Base-by-base conservation (phyloP, 2,888 invertebrate species). In the Leistus spinibarbis region DNA sequence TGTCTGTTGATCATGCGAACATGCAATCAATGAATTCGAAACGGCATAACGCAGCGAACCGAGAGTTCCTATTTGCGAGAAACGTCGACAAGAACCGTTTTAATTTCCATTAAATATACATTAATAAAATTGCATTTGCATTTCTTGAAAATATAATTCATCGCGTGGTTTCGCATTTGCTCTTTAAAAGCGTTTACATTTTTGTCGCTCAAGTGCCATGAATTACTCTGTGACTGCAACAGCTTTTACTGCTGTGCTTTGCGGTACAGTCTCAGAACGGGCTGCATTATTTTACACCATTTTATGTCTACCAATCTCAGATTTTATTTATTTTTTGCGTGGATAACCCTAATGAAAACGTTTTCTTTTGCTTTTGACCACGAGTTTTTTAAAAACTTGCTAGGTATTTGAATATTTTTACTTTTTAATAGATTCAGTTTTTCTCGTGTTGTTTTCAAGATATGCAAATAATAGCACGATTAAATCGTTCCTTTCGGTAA, bases 71-170 rank as follows among this genome's bases (percentile, higher is more conserved):
- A 57, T 40, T 72, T 65, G 73, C 73, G 40, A 62, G 67, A 40
- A 40, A 2, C 40, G 5, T 10, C 40, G 40, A 53, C 62, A 3
- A 53, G 56, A 5, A 65, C 57, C 57, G 24, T 73, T 73, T 73
- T 73, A 67, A 67, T 67, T 62, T 73, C 73, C 73, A 73, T 73
- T 62, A 73, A 73, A 73, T 73, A 73, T 73, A 67, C 73, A 73
- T 73, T 73, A 73, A 73, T 73, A 73, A 73, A 73, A 73, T 73
- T 67, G 73, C 73, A 73, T 73, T 73, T 67, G 67, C 73, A 72
- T 72, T 72, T 66, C 62, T 60, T 66, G 66, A 66, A 54, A 66
- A 54, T 53, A 66, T 66, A 64, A 64, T 27, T 64, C 60, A 60
- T 22, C 19, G 22, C 60, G 56, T 19, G 16, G 19, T 56, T n/a